These are phyloP conservation scores for Hirtodrosophila cameraria DNA, from an alignment of 2,888 invertebrate species.

Conservation along the genomic window DNA sequence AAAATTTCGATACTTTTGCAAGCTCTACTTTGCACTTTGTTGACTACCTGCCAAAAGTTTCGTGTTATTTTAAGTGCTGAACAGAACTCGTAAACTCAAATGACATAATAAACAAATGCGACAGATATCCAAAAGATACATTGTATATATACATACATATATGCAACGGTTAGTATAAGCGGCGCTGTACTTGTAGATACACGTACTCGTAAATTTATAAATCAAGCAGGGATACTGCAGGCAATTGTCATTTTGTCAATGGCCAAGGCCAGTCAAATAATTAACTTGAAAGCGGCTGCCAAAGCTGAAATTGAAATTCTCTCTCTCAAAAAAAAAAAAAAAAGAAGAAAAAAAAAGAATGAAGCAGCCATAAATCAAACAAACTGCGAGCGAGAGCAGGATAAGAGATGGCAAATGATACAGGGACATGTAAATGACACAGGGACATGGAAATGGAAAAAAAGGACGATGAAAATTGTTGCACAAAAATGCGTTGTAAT, in stretches of 20 bases:
- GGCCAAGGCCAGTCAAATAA: constrained; percentile 70
- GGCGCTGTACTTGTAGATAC: not conserved
- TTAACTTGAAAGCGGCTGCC: constrained; percentile 63
- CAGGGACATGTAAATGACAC: not conserved
- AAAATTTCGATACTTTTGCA: too few relatives aligned
- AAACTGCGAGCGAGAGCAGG: constrained; percentile 11
- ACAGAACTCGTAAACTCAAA: too few relatives aligned
- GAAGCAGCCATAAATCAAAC: constrained; percentile 42
- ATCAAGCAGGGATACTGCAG: constrained; percentile 42
- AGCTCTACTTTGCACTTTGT: too few relatives aligned
- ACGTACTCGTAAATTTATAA: constrained; percentile 24
- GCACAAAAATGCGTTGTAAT: constrained; percentile 77
- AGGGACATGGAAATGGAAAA: constrained; percentile 7
- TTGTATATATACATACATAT: not conserved
- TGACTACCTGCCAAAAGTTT: too few relatives aligned
- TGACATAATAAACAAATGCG: too few relatives aligned
- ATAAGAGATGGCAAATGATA: too few relatives aligned
- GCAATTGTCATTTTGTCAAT: constrained; percentile 34
- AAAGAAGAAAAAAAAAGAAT: not conserved
- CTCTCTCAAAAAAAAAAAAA: constrained; percentile 4
- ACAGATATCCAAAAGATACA: too few relatives aligned
- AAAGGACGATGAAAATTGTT: constrained; percentile 57
- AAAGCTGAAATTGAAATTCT: constrained; percentile 67
- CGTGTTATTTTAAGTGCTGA: too few relatives aligned
- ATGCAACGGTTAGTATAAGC: not conserved